Percentiles rank a stretch among this genome's conserved stretches.
Evolutionary conservation across 2,888 invertebrate genomes (phyloP).

Genomic region (Idaea biselata): DNA sequence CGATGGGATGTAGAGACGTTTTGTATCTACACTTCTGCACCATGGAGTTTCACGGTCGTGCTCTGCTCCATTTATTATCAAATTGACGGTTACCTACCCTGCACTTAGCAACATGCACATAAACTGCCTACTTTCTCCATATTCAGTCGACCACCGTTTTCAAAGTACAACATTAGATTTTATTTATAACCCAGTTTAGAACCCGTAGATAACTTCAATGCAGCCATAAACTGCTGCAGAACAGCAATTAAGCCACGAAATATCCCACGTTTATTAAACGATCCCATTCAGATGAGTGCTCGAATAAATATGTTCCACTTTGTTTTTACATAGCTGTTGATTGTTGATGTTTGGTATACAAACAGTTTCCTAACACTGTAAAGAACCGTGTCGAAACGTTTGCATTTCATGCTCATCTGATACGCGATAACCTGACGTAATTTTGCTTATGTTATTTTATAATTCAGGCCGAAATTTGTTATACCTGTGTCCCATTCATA

Average conservation of each 20-base stretch:
- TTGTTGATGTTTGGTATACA: constrained; percentile 40
- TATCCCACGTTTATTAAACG: constrained; percentile 34
- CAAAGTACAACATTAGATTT: constrained; percentile 35
- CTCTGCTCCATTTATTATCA: constrained; percentile 55
- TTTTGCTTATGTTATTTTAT: constrained; percentile 28
- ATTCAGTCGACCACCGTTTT: constrained; percentile 33
- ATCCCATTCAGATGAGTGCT: constrained; percentile 35
- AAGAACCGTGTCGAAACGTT: constrained; percentile 44
- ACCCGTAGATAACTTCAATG: constrained; percentile 16
- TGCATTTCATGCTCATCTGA: constrained; percentile 46
- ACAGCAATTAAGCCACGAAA: constrained; percentile 20
- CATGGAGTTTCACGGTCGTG: constrained; percentile 41
- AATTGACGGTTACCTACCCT: constrained; percentile 52
- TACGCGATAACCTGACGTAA: constrained; percentile 45
- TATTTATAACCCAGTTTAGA: constrained; percentile 34
- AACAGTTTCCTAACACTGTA: constrained; percentile 46
- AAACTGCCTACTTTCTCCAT: constrained; percentile 52
- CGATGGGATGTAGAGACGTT: constrained; percentile 5
- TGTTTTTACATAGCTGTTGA: constrained; percentile 33
- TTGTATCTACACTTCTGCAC: constrained; percentile 14
- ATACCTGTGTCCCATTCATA: not conserved
- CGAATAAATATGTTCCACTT: constrained; percentile 20
- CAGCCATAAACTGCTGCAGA: constrained; percentile 16
- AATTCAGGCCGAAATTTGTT: constrained; percentile 16
- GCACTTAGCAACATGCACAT: constrained; percentile 41